Conservation (phyloP, 2,113 vertebrate species). For the Gambusia holbrooki region DNA sequence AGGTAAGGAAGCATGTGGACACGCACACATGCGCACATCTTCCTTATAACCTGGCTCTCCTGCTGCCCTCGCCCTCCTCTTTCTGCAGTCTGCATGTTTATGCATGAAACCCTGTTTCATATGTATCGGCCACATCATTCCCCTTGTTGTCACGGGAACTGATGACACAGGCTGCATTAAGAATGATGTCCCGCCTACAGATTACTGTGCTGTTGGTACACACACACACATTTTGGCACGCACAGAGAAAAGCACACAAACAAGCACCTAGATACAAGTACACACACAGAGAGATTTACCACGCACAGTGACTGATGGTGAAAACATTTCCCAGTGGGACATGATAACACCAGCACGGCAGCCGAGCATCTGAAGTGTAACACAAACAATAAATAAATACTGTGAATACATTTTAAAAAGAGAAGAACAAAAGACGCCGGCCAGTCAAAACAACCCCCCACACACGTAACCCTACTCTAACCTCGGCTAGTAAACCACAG, state of each 20-base stretch:
- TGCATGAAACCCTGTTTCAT: conserved; percentile 99
- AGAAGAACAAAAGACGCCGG: conserved; percentile 21
- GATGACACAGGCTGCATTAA: conserved; percentile 99
- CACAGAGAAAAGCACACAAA: conserved; percentile 22
- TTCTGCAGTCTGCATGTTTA: conserved; percentile 89
- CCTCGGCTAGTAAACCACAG: conserved; percentile 43
- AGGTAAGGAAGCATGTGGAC: conserved; percentile 67
- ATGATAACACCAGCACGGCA: conserved; percentile 39
- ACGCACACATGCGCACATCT: conserved; percentile 38
- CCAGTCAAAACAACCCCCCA: conserved; percentile 40
- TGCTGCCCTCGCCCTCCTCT: conserved; percentile 78
- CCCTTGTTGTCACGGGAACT: conserved; percentile 98
- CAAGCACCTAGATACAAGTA: conserved; percentile 17
- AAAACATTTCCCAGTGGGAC: conserved; percentile 60
- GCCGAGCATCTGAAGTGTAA: conserved; percentile 43
- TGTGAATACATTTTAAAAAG: conserved; percentile 1
- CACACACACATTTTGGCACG: conserved; percentile 37
- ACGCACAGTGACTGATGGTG: conserved; percentile 42
- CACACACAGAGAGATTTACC: conserved; percentile 17
- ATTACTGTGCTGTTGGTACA: conserved; percentile 95
- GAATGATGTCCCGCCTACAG: conserved; percentile 98
- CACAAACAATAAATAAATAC: conserved; percentile 5
- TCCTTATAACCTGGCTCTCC: conserved; percentile 86
- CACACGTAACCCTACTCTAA: conserved; percentile 33
- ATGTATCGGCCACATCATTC: conserved; percentile 98